Evolutionary conservation across 1,140 invertebrate genomes (phyloP), one percentile per base, ranked within the genome.

Genomic region (Hetaerina americana): DNA sequence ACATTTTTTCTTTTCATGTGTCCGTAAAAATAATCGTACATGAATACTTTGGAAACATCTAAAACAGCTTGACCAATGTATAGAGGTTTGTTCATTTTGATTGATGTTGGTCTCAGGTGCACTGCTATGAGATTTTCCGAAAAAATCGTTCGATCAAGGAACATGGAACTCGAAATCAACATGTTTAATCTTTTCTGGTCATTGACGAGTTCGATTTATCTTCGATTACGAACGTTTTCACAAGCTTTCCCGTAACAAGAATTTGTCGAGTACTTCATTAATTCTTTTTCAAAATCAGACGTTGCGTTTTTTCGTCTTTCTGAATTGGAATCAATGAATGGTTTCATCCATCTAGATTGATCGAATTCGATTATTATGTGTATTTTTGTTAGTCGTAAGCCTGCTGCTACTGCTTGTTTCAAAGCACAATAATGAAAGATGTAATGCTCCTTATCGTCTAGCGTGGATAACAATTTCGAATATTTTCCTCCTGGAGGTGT

Each of bases 191-290:
- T 77, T 70, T 78, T 71, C 57, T 25, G 40, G 76, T 77, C 78
- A 66, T 26, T 71, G 25, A 76, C 77, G 75, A 84, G 72, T 78
- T 77, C 78, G 1, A 84, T 76, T 76, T 82, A 76, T 27, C 77
- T 76, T 74, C 78, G 74, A 71, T 84, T 83, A 72, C 78, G 76
- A 22, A 82, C 76, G 77, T 84, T 84, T 77, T 84, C 82, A 77
- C 82, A 83, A 0, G 79, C 80, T 79, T 83, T 83, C 0, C 81
- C 83, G 76, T 80, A 84, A 12, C 82, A 75, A 5, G 79, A 75
- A 77, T 84, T 84, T 73, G 84, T 78, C 71, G 84, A 72, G 77
- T n/a, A n/a, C n/a, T 85, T 84, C 72, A 76, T 84, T 75, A 85
- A 82, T 76, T 83, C 79, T 76, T 83, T 82, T 77, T 85, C 82